phyloP scores from a whole-genome alignment of 2,797 vertebrate species.

The Lithobates sylvaticus region DNA sequence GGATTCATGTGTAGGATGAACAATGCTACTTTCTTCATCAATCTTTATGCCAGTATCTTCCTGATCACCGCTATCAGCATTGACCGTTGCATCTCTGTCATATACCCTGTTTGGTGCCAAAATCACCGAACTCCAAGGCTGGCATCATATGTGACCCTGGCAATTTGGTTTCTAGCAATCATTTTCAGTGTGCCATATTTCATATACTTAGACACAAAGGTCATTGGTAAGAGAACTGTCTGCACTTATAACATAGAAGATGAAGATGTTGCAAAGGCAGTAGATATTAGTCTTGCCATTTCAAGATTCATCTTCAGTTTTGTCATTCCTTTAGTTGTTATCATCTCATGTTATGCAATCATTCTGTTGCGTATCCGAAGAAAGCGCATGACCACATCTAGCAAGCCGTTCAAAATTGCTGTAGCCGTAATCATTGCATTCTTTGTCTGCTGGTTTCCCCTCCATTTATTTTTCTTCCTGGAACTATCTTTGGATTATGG shows the following conservation, averaged over 20 bases:
- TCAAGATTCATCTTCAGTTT: conserved; percentile 53
- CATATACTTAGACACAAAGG: conserved; percentile 72
- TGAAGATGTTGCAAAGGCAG: neutral
- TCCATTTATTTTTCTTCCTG: conserved; percentile 79
- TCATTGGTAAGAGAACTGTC: accelerated
- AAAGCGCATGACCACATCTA: conserved; percentile 76
- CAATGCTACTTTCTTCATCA: conserved; percentile 83
- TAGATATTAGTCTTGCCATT: neutral
- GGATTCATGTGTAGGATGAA: conserved; percentile 89
- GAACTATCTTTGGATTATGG: conserved; percentile 66
- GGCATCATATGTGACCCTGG: conserved; percentile 77
- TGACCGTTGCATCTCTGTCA: conserved; percentile 86
- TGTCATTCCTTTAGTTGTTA: conserved; percentile 58
- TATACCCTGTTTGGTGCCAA: conserved; percentile 86
- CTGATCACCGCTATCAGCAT: conserved; percentile 87
- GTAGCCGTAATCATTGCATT: conserved; percentile 79
- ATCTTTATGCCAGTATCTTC: conserved; percentile 91
- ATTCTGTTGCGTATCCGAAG: conserved; percentile 76
- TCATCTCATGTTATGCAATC: conserved; percentile 54
- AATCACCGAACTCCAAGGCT: conserved; percentile 82
- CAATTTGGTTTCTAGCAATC: conserved; percentile 82
- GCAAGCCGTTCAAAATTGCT: conserved; percentile 83
- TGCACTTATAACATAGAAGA: conserved; percentile 40
- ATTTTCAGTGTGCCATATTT: conserved; percentile 84
- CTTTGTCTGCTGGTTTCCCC: conserved; percentile 85